Base-by-base conservation (phyloP, 2,113 vertebrate species). In the Peucedramus taeniatus region DNA sequence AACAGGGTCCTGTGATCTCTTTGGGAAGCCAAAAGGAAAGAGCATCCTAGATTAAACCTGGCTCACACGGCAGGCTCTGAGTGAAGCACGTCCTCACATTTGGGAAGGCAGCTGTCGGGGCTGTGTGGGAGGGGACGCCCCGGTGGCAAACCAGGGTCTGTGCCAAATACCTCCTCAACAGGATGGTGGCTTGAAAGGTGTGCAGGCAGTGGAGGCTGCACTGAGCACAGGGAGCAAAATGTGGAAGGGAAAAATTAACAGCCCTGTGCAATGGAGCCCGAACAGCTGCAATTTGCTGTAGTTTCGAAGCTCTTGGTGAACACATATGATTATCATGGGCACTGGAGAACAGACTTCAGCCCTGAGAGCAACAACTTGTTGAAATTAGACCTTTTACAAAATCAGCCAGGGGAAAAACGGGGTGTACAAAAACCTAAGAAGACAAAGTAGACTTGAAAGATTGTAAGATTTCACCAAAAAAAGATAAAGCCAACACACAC, bases 401-500 rank as follows among this genome's bases (percentile, higher is more conserved):
- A 81, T 39, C 65, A 88, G 35, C 28, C 54, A 45, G 68, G 68
- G 77, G 37, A 89, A 56, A 66, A 88, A 40, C 17, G 40, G 28
- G 15, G 21, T 51, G 21, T 75, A 13, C 51, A 66, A 65, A 81
- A 57, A 30, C 31, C 37, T 45, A 61, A 64, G 40, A 82, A 57
- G 65, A 51, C 85, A 66, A 70, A 74, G 68, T 39, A 88, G 50
- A 60, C 26, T 59, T 35, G 42, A 63, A 86, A 77, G 42, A 94
- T 80, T 75, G 2, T 89, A 74, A 92, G 51, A 71, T 90, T 95
- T 84, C 59, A 59, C 53, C 11, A 70, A 80, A 81, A 90, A 92
- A 75, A 83, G 56, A 94, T 71, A 69, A 92, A 97, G 51, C 86
- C 71, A 89, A 69, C 86, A 95, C 76, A 90, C 79, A 94, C 90